Conservation (phyloP, 2,888 invertebrate species). For the Orthosia gothica region DNA sequence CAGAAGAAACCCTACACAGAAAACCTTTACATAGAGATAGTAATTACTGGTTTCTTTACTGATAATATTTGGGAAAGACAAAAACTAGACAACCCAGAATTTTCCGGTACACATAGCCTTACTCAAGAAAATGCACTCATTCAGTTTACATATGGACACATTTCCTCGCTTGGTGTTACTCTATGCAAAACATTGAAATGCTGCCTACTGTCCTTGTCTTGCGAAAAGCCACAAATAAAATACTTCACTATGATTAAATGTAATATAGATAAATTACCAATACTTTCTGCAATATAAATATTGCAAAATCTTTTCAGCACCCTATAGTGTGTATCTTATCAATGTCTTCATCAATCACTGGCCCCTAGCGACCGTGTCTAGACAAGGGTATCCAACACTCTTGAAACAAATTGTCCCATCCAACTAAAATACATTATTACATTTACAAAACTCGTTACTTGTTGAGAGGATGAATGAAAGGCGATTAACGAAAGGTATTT, state of each 20-base stretch:
- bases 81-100: background rate
- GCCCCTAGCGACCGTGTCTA: slow-evolving; percentile 41
- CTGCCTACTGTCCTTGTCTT: no score
- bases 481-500: no score
- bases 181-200: background rate
- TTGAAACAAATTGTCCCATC: slow-evolving; percentile 58
- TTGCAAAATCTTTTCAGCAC: slow-evolving; percentile 12
- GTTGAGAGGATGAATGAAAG: no score
- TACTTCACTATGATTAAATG: background rate
- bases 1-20: background rate
- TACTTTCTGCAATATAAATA: background rate
- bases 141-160: background rate
- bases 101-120: background rate
- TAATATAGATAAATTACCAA: background rate
- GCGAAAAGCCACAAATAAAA: background rate
- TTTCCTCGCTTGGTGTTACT: background rate
- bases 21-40: background rate
- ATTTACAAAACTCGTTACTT: slow-evolving; percentile 27
- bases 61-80: background rate
- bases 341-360: slow-evolving; percentile 59
- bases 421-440: slow-evolving; percentile 29
- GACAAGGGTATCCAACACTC: slow-evolving; percentile 45
- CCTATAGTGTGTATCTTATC: slow-evolving; percentile 15
- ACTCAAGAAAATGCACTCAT: background rate
- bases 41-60: background rate